phyloP scores from a whole-genome alignment of 2,888 invertebrate genomes.

The Galeopsomyia nigrocyanea region DNA sequence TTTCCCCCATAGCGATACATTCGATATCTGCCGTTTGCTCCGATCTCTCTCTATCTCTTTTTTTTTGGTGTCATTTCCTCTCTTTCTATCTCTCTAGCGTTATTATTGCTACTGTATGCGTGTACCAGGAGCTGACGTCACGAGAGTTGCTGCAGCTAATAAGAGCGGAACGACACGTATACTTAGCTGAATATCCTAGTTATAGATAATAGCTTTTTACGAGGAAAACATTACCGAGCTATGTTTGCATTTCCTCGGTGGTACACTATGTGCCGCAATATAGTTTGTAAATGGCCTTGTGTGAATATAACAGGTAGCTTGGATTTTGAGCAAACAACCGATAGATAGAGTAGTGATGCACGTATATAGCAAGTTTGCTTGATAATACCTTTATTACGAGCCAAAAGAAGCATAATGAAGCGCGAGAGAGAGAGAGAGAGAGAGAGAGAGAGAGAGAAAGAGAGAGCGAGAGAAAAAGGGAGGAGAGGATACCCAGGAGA shows the following conservation, averaged over 20 bases:
- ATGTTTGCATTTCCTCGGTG: too few species aligned
- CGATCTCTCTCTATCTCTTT: slow-evolving; percentile 33
- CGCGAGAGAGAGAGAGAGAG: slow-evolving; percentile 37
- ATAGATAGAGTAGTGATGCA: not conserved
- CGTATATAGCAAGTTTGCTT: slow-evolving; percentile 42
- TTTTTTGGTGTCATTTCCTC: slow-evolving; percentile 16
- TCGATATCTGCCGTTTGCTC: not conserved
- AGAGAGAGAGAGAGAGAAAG: slow-evolving; percentile 40
- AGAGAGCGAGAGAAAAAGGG: slow-evolving; percentile 39
- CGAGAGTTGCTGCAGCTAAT: not conserved
- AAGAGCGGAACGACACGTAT: not conserved
- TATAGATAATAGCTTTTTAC: slow-evolving; percentile 20
- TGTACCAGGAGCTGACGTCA: not conserved
- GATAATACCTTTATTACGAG: slow-evolving; percentile 43
- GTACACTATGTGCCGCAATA: too few species aligned
- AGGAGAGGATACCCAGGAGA: slow-evolving; percentile 48
- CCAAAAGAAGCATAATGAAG: slow-evolving; percentile 31
- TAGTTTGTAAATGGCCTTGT: too few species aligned
- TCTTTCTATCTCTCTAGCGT: not conserved
- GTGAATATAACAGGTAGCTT: too few species aligned
- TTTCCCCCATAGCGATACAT: slow-evolving; percentile 1
- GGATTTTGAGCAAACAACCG: too few species aligned
- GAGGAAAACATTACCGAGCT: slow-evolving; percentile 48
- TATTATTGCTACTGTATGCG: not conserved
- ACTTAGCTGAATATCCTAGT: not conserved